Evolutionary conservation across 1,140 invertebrate species (phyloP).

Genomic region (Cataglyphis hispanica): DNA sequence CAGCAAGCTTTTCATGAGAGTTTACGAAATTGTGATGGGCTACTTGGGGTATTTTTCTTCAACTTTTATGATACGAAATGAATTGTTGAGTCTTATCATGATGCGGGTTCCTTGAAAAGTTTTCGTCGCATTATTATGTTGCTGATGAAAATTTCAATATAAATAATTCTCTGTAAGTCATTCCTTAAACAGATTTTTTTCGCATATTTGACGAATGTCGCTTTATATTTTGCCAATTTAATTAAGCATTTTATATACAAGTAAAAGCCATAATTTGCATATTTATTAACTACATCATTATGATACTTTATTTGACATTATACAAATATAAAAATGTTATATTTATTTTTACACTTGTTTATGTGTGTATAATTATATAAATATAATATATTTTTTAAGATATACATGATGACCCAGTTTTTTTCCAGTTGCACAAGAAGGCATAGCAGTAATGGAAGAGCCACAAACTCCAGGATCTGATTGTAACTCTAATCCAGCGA

Average conservation of each 20-base stretch:
- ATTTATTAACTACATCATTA: not conserved
- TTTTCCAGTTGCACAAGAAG: constrained; percentile 77
- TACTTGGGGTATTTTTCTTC: constrained; percentile 23
- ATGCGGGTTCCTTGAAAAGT: not conserved
- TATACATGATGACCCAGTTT: not conserved
- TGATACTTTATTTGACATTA: not conserved
- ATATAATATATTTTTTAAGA: not conserved
- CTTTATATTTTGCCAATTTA: not conserved
- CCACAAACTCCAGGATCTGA: constrained; percentile 88
- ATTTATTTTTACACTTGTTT: not conserved
- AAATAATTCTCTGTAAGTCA: constrained; percentile 9
- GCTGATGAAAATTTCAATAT: not conserved
- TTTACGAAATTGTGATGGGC: constrained; percentile 34
- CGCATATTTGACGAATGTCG: not conserved
- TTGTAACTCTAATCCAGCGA: constrained; percentile 88
- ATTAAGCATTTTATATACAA: not conserved
- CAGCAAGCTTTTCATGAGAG: not conserved
- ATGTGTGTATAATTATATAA: not conserved
- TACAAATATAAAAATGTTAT: too few relatives aligned
- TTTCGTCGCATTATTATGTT: not conserved
- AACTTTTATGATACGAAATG: constrained; percentile 37
- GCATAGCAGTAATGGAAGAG: constrained; percentile 83
- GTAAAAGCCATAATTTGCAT: not conserved
- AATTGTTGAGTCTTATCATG: not conserved
- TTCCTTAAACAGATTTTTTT: not conserved